Evolutionary conservation across 2,888 invertebrate species (phyloP).

Genomic region (Idaea dimidiata): DNA sequence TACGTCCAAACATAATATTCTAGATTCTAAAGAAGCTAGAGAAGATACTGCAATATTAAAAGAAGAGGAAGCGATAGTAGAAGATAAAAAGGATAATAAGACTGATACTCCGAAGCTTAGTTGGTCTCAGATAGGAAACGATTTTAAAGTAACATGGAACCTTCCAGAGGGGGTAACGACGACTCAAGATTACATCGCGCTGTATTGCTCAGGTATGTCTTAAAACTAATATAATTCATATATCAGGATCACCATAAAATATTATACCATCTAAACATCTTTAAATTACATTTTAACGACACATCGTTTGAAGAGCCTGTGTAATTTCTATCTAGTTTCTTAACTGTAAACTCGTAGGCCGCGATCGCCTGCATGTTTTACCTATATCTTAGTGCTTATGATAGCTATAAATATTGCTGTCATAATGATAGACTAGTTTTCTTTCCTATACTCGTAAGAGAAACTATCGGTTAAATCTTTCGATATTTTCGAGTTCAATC

Average conservation of each 20-base stretch:
- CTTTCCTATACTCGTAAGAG: too few species aligned
- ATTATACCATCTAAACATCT: neutral
- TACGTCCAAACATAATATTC: slow-evolving; percentile 35
- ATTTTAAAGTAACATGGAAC: slow-evolving; percentile 70
- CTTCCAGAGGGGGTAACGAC: slow-evolving; percentile 61
- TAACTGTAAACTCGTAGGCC: neutral
- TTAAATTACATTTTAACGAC: neutral
- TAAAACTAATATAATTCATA: neutral
- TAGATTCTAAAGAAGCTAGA: neutral
- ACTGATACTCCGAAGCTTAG: slow-evolving; percentile 36
- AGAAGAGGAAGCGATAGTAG: slow-evolving; percentile 26
- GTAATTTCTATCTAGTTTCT: neutral
- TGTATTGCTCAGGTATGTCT: slow-evolving; percentile 78
- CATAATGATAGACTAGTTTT: too few species aligned
- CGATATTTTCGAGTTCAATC: too few species aligned
- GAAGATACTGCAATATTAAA: slow-evolving; percentile 49
- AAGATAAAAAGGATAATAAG: slow-evolving; percentile 23
- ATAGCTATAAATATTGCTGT: too few species aligned
- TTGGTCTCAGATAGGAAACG: slow-evolving; percentile 67
- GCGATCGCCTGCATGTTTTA: neutral
- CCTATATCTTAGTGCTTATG: neutral
- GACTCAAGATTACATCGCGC: slow-evolving; percentile 74
- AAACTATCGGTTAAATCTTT: too few species aligned
- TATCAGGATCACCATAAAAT: neutral
- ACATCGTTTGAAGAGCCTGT: neutral